Conservation (phyloP, 1,140 invertebrate species). For the Orchestia grillus region DNA sequence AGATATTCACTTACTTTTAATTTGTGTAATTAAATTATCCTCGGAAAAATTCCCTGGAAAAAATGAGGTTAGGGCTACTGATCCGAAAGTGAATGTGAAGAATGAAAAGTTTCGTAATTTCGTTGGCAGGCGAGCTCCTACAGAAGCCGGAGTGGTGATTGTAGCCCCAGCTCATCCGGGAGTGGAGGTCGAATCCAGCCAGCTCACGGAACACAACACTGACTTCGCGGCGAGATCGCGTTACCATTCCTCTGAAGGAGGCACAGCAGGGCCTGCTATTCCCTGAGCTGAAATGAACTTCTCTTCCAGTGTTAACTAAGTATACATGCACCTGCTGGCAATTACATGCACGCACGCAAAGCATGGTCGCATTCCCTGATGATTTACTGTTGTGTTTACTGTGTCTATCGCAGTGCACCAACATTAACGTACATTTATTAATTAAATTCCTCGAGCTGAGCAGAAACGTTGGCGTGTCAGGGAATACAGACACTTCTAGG, state of each 20-base stretch:
- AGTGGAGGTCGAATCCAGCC: conserved; percentile 84
- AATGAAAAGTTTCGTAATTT: not conserved
- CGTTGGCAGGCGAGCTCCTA: conserved; percentile 64
- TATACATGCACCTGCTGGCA: not conserved
- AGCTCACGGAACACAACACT: conserved; percentile 94
- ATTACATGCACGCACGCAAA: no score
- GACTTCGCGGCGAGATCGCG: conserved; percentile 91
- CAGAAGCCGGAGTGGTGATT: conserved; percentile 89
- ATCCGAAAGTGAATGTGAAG: not conserved
- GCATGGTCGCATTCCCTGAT: not conserved
- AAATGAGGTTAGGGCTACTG: no score
- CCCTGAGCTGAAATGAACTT: conserved; percentile 38
- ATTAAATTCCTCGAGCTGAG: not conserved
- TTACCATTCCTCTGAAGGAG: conserved; percentile 84
- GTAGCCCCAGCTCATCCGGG: conserved; percentile 88
- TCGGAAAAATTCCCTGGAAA: not conserved
- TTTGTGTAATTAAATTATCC: not conserved
- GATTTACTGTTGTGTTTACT: not conserved
- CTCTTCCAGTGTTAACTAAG: not conserved
- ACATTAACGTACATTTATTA: not conserved
- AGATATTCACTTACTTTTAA: not conserved
- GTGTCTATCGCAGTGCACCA: not conserved
- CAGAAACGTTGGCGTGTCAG: not conserved
- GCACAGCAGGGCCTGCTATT: conserved; percentile 58
- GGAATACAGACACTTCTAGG: not conserved